Base-by-base conservation (phyloP, 2,888 invertebrate species). In the Leptopterna dolabrata region DNA sequence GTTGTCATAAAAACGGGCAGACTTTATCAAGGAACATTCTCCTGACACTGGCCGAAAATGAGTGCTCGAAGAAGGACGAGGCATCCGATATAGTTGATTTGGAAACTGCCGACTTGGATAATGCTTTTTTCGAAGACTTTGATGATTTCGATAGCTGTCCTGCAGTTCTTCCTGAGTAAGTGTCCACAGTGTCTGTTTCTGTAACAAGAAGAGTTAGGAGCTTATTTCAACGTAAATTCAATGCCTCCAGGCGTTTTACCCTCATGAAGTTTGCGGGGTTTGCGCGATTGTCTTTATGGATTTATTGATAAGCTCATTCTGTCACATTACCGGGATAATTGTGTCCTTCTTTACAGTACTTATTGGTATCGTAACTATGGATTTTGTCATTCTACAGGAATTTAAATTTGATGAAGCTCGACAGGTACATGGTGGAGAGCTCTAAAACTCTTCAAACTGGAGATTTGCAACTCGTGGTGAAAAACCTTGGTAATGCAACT, bases 371-470 rank as follows among this genome's bases (percentile, higher is more conserved):
- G n/a, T 76, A 16, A 7, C 2, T 9, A 76, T 24, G 4, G 36
- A 73, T 24, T 14, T 43, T 73, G 76, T 45, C 9, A 30, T 78
- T 87, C 76, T 45, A 1, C 45, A 88, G 88, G 80, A 84, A 88
- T 78, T 47, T 88, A 16, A 80, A 83, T 71, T 84, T 88, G 27
- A 43, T 76, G 19, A 87, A 88, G 73, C 84, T 88, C 47, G 51
- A 84, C 41, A 41, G 88, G 16, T 88, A 87, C n/a, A 55, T 84
- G 71, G 87, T 88, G 9, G 24, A 47, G 9, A 45, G 41, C 27
- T 55, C 78, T 29, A 41, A 13, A n/a, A 2, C 7, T 9, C 27
- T 19, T 14, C 43, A 14, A n/a, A 70, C 63, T 29, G 73, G 70
- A 14, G 88, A 88, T 27, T 24, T 87, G 0, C 36, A 80, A 9